These are phyloP conservation scores for Hormiphora californensis DNA, from an alignment of 37 sponge, comb jelly and placozoan genomes.

Conservation along the genomic window DNA sequence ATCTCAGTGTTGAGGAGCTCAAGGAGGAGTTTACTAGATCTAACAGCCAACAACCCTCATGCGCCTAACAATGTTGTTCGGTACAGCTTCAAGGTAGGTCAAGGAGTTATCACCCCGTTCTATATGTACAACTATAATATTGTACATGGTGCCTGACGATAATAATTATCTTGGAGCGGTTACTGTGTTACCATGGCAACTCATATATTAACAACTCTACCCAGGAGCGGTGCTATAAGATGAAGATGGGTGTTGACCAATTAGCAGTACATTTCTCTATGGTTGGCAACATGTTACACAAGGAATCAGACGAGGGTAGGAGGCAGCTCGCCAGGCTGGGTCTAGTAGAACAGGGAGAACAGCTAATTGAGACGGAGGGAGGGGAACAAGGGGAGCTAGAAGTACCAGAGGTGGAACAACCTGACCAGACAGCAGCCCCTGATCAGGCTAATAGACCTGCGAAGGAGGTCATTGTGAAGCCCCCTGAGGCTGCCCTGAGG, in stretches of 20 bases:
- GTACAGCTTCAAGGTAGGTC: slow-evolving; percentile 74
- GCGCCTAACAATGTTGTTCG: slow-evolving; percentile 87
- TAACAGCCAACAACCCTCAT: slow-evolving; percentile 95
- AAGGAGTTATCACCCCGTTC: no score
- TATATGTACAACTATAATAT: no score
- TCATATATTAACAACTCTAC: no score
- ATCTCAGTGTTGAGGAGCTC: slow-evolving; percentile 71
- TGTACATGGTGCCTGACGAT: no score
- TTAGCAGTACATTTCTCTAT: slow-evolving; percentile 77
- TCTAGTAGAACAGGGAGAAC: slow-evolving; percentile 7
- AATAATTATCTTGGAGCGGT: no score
- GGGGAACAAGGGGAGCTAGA: slow-evolving; percentile 57
- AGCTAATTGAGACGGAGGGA: slow-evolving; percentile 48
- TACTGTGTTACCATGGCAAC: no score
- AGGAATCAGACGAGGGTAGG: slow-evolving; percentile 90
- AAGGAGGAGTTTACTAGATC: slow-evolving; percentile 93
- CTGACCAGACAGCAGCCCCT: background rate
- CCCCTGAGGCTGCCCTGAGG: slow-evolving; percentile 59
- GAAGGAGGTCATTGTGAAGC: slow-evolving; percentile 6
- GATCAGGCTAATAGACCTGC: no score
- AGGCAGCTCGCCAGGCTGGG: slow-evolving; percentile 66
- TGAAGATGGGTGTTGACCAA: slow-evolving; percentile 74
- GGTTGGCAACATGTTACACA: slow-evolving; percentile 85
- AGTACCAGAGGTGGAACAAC: slow-evolving; percentile 23
- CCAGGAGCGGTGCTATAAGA: slow-evolving; percentile 49